A percentile compares a stretch with the other conserved stretches of the same genome.
These are phyloP conservation scores for Lynx canadensis DNA, from an alignment of 2,113 vertebrate genomes.

Conservation along the genomic window DNA sequence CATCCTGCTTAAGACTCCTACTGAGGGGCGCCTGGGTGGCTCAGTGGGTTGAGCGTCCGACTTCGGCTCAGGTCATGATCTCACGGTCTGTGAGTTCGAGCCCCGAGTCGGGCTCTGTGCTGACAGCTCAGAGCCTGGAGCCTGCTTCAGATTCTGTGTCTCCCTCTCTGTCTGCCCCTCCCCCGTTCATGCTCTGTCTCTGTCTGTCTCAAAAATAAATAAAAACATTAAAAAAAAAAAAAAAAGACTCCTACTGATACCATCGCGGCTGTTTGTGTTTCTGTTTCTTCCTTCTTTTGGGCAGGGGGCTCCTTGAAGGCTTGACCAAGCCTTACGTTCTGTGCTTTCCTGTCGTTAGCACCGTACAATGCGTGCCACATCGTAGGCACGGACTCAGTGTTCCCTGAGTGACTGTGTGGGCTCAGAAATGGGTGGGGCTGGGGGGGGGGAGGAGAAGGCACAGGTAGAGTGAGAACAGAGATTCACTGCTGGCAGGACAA, in stretches of 20 bases:
- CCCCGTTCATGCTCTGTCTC: too few relatives aligned
- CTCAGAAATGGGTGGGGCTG: not conserved
- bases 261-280: not conserved
- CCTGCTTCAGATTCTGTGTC: too few relatives aligned
- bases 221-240: too few relatives aligned
- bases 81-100: too few relatives aligned
- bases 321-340: not conserved
- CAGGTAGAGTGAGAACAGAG: too few relatives aligned
- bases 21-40: too few relatives aligned
- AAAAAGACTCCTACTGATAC: not conserved
- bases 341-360: not conserved
- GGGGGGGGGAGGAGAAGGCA: not conserved
- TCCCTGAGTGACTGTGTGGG: not conserved
- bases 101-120: too few relatives aligned
- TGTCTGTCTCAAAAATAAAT: too few relatives aligned
- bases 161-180: too few relatives aligned
- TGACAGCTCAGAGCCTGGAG: too few relatives aligned
- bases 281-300: not conserved
- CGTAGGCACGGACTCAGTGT: not conserved
- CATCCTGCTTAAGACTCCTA: not conserved
- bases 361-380: not conserved
- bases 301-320: not conserved
- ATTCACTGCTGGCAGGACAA: not conserved
- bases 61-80: too few relatives aligned
- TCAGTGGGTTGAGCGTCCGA: too few relatives aligned